phyloP scores from a whole-genome alignment of 2,113 vertebrate genomes.

The Phylloscopus whistleri region DNA sequence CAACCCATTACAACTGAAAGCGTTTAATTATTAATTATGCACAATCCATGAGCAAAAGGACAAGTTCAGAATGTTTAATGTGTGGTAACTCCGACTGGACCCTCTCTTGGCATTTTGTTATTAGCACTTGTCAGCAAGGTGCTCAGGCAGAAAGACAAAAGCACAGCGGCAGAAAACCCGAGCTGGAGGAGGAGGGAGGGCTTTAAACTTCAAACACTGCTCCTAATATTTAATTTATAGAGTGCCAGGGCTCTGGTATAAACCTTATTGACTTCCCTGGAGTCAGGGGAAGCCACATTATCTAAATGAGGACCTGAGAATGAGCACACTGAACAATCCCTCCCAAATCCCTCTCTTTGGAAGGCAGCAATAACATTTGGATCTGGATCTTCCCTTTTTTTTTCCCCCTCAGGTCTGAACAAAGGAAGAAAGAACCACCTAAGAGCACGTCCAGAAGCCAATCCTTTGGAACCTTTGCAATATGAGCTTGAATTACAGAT shows the following conservation, averaged over 20 bases:
- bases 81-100: slow-evolving; percentile 71
- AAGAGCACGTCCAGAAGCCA: background rate
- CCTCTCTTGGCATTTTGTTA: slow-evolving; percentile 78
- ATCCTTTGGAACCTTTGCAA: background rate
- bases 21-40: slow-evolving; percentile 98
- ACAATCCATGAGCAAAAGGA: slow-evolving; percentile 90
- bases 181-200: background rate
- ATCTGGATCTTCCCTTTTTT: background rate
- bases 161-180: slow-evolving; percentile 63
- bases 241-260: background rate
- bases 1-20: slow-evolving; percentile 90
- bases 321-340: background rate
- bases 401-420: background rate
- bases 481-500: background rate
- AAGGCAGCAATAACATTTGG: background rate
- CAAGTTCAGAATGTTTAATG: slow-evolving; percentile 86
- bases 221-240: slow-evolving; percentile 51
- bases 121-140: slow-evolving; percentile 83
- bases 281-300: background rate
- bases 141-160: slow-evolving; percentile 78
- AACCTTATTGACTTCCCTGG: background rate
- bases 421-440: background rate
- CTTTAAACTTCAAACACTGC: slow-evolving; percentile 17
- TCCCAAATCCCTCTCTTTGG: background rate
- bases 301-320: slow-evolving; percentile 12